Evolutionary conservation across 2,113 vertebrate species (phyloP), one percentile per base, ranked within the genome.

Genomic region (Orycteropus afer): DNA sequence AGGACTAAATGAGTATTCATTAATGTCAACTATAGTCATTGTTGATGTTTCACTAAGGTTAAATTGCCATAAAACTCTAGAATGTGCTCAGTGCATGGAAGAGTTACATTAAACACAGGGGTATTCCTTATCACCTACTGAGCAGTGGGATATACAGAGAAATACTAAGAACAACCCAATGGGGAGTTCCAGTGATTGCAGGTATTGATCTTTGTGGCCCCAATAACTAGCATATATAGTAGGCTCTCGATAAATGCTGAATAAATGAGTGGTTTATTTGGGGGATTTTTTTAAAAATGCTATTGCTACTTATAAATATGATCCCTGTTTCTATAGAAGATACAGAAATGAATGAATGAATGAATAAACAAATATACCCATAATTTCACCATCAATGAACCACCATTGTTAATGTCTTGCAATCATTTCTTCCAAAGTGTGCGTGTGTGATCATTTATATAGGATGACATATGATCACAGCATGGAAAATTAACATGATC

Each of bases 31-130:
- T 71, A 4, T 49, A 88, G 20, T 29, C 40, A 79, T 67, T 88
- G 65, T 73, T 93, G 69, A 77, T 92, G 59, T 47, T 13, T 90
- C 47, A 88, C 63, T 93, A 61, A 86, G 40, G 15, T 61, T 93
- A 42, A 57, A 34, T 18, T 94, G 34, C 17, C 32, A 40, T 37
- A 45, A 73, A 88, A 74, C 47, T 15, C 45, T 74, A 73, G 63
- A 86, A 42, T 40, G 40, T 90, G 40, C 77, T 80, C 29, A 51
- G 32, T 20, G 34, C 47, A 3, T 80, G 3, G 3, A 53, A 10
- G n/a, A 74, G 29, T 61, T 51, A 57, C n/a, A 53, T 29, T 79
- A 47, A 79, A 61, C 11, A 69, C 25, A 57, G 49, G 12, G 3
- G 2, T 40, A 74, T 32, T 15, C 3, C 32, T 77, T 49, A 71